phyloP scores from a whole-genome alignment of 2,113 vertebrate species.

The Cebus imitator region DNA sequence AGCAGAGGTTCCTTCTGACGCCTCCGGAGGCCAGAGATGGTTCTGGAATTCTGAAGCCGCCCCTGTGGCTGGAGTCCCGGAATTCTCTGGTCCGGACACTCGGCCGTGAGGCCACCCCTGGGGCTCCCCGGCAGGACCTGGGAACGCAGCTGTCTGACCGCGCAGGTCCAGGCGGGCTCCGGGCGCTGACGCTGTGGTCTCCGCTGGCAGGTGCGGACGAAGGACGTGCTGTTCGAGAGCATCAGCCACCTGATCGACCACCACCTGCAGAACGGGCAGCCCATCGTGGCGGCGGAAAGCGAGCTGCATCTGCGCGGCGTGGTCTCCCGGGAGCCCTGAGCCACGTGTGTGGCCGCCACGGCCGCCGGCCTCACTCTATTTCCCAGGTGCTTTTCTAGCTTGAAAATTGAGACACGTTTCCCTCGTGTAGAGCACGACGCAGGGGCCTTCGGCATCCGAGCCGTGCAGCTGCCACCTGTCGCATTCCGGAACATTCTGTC shows the following conservation, averaged over 20 bases:
- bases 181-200: neutral
- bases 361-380: rapidly evolving
- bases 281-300: slow-evolving; percentile 95
- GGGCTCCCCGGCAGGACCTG: too few species aligned
- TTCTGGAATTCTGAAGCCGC: neutral
- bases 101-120: rapidly evolving
- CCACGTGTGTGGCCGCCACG: neutral
- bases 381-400: neutral
- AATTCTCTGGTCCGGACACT: neutral
- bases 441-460: neutral
- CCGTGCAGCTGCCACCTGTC: neutral
- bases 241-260: slow-evolving; percentile 97
- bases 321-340: slow-evolving; percentile 83
- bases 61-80: neutral
- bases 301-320: slow-evolving; percentile 95
- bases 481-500: neutral
- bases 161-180: neutral
- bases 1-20: too few species aligned
- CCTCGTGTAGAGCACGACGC: neutral
- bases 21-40: too few species aligned
- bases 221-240: slow-evolving; percentile 97
- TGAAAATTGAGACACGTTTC: neutral
- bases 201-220: slow-evolving; percentile 92
- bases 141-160: too few species aligned
- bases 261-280: slow-evolving; percentile 94